Conservation (phyloP, 2,888 invertebrate species). For the Catocala nupta region DNA sequence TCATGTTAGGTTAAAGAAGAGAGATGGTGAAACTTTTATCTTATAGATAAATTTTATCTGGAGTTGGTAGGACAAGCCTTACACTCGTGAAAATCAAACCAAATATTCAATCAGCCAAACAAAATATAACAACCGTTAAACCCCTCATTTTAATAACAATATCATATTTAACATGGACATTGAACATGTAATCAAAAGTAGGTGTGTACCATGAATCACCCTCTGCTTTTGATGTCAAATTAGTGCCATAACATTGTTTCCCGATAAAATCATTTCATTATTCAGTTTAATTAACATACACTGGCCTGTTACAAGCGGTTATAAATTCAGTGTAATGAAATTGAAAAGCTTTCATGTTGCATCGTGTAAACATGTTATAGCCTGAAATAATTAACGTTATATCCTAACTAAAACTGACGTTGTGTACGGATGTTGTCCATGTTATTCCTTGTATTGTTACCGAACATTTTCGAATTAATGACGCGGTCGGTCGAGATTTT, state of each 20-base stretch:
- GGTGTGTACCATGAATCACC: slow-evolving; percentile 20
- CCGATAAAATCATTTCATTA: slow-evolving; percentile 61
- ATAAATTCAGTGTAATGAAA: slow-evolving; percentile 47
- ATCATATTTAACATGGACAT: slow-evolving; percentile 3
- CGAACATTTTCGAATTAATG: not conserved
- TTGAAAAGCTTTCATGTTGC: slow-evolving; percentile 51
- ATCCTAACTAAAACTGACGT: slow-evolving; percentile 11
- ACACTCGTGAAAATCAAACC: no score
- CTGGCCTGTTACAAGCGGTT: slow-evolving; percentile 37
- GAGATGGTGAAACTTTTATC: no score
- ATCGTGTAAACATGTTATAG: slow-evolving; percentile 23
- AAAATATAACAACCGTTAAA: no score
- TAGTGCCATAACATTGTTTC: slow-evolving; percentile 52
- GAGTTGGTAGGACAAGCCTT: no score
- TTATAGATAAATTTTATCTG: no score
- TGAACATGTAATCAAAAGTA: slow-evolving; percentile 4
- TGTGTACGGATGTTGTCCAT: slow-evolving; percentile 7
- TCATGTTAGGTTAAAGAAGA: no score
- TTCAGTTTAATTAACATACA: slow-evolving; percentile 63
- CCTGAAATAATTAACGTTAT: slow-evolving; percentile 40
- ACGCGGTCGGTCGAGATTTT: not conserved
- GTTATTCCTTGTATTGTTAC: slow-evolving; percentile 2
- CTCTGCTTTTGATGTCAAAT: slow-evolving; percentile 41
- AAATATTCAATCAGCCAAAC: no score
- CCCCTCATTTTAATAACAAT: not conserved